A percentile compares a stretch with the other conserved stretches of the same genome.
phyloP scores from a whole-genome alignment of 1,140 invertebrate genomes.

The Coelopa frigida region DNA sequence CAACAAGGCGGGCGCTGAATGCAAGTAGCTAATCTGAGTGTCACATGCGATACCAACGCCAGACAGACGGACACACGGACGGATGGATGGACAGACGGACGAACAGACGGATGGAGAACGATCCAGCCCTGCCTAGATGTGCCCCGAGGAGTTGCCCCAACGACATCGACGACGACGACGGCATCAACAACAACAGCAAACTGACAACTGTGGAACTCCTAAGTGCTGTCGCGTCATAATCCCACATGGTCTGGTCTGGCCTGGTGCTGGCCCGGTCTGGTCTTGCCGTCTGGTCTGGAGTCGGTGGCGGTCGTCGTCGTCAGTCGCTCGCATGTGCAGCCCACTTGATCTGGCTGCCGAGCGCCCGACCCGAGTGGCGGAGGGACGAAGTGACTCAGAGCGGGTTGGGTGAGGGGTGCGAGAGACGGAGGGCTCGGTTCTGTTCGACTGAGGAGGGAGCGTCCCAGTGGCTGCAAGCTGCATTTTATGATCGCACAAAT shows the following conservation, averaged over 20 bases:
- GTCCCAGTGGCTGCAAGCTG: neutral
- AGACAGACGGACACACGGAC: neutral
- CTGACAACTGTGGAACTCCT: neutral
- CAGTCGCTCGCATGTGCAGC: neutral
- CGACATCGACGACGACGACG: neutral
- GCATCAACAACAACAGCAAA: neutral
- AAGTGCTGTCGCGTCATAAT: neutral
- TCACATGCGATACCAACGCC: slow-evolving; percentile 5
- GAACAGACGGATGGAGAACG: neutral
- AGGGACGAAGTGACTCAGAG: neutral
- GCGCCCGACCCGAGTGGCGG: neutral
- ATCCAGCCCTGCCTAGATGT: neutral
- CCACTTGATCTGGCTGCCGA: neutral
- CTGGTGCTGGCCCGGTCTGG: too few relatives aligned
- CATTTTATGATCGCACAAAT: neutral
- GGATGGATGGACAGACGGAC: neutral
- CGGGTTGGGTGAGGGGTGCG: neutral
- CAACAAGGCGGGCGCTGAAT: too few relatives aligned
- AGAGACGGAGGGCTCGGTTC: neutral
- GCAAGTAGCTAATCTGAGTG: slow-evolving; percentile 11
- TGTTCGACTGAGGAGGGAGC: neutral
- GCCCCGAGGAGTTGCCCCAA: neutral
- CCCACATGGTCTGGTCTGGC: too few relatives aligned
- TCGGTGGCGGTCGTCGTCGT: too few relatives aligned
- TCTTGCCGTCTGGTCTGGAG: too few relatives aligned